These are phyloP conservation scores for Gymnosoma rotundatum DNA, from an alignment of 2,888 invertebrate genomes.

Conservation along the genomic window DNA sequence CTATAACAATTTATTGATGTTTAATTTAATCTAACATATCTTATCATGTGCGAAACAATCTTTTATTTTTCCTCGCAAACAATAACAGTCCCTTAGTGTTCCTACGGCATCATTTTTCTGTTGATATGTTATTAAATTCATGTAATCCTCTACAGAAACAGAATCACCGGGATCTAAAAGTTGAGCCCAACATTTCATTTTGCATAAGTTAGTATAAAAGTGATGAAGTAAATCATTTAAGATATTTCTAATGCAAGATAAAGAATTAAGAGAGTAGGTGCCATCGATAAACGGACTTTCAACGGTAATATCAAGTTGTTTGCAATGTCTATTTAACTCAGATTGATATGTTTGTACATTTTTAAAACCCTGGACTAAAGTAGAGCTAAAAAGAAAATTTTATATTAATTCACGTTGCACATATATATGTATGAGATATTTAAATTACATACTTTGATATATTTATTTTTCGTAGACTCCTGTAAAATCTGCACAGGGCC, in stretches of 20 bases:
- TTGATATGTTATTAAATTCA: constrained; percentile 69
- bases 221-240: constrained; percentile 74
- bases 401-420: not conserved
- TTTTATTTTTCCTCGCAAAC: constrained; percentile 72
- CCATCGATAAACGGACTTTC: constrained; percentile 73
- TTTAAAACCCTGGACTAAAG: constrained; percentile 61
- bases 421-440: not conserved
- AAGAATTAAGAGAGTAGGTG: constrained; percentile 34
- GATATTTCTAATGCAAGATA: constrained; percentile 69
- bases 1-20: no score
- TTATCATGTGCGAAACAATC: no score
- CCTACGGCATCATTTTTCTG: constrained; percentile 68
- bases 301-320: constrained; percentile 73
- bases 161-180: constrained; percentile 74
- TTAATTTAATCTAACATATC: no score
- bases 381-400: constrained; percentile 58
- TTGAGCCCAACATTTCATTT: constrained; percentile 75
- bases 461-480: constrained; percentile 71
- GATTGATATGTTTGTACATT: constrained; percentile 63
- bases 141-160: constrained; percentile 75
- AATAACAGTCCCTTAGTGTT: constrained; percentile 73
- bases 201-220: constrained; percentile 72
- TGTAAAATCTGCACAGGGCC: constrained; percentile 73
- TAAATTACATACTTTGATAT: constrained; percentile 74
- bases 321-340: constrained; percentile 71